Base-by-base conservation (phyloP, 2,113 vertebrate species). In the Pteruthius melanotis region DNA sequence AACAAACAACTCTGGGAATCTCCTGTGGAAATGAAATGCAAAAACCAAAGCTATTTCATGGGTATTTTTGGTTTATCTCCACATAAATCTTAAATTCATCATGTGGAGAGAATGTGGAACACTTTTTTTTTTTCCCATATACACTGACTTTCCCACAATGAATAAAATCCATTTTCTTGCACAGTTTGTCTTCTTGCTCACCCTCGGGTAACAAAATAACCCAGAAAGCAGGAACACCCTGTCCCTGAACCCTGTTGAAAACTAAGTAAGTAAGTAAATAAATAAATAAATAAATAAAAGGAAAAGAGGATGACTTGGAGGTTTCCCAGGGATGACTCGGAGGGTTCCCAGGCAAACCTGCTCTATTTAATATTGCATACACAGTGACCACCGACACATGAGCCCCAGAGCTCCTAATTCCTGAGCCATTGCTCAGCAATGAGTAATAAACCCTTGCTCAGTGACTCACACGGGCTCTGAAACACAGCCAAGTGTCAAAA, bases 61-160 rank as follows among this genome's bases (percentile, higher is more conserved):
- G 78, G 83, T 92, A 96, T 97, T 95, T 94, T 89, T 94, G 88
- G 82, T 95, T 94, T 93, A 91, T 96, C 75, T 95, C 90, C 82
- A 49, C 78, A 95, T 83, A 90, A 95, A 90, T 95, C 91, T 92
- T 63, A 93, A 72, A 94, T 95, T 91, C 85, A 94, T 94, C 83
- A 95, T 93, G 78, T 35, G 78, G 59, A 96, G 92, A 91, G 83
- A 96, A 91, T 96, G 92, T 95, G 69, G 91, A 93, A 93, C 93
- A 45, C 75, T 89, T 95, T 89, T 94, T 83, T 83, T 70, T 31
- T 3, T 14, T 78, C 54, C 56, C 1, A 1, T 76, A 53, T 87
- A 92, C 37, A 13, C 63, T 80, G 37, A 49, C 60, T 93, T 83
- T 93, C 94, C 95, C 95, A 97, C 94, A 97, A 94, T 57, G 89